These are phyloP conservation scores for Trachelipus rathkii DNA, from an alignment of 1,140 invertebrate species.

Conservation along the genomic window DNA sequence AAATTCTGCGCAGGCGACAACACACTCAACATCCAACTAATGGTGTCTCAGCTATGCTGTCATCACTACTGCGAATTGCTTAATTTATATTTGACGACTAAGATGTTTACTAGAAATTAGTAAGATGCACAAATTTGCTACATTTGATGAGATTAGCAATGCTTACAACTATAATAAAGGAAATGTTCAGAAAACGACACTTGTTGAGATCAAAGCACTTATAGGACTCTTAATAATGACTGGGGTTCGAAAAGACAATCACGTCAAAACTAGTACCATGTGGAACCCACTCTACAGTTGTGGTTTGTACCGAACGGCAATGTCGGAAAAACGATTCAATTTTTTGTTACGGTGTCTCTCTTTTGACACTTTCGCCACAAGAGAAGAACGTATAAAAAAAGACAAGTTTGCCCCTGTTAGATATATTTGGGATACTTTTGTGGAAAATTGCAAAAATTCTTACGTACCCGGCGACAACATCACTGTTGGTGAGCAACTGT, in stretches of 20 bases:
- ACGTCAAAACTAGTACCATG: conserved; percentile 20
- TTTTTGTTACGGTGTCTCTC: conserved; percentile 28
- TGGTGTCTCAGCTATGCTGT: too few species aligned
- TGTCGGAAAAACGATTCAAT: conserved; percentile 28
- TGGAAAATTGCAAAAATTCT: conserved; percentile 20
- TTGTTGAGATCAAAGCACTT: conserved; percentile 23
- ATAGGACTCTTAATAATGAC: conserved; percentile 26
- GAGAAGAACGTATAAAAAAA: conserved; percentile 27
- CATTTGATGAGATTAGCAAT: too few species aligned
- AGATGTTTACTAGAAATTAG: too few species aligned
- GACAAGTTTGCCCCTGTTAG: conserved; percentile 46
- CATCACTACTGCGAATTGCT: too few species aligned
- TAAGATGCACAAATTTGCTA: too few species aligned
- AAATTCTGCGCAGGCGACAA: too few species aligned
- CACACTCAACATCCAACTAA: too few species aligned
- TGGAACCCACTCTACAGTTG: conserved; percentile 17
- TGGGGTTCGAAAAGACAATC: conserved; percentile 20
- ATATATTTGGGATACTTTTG: conserved; percentile 43
- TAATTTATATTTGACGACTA: too few species aligned
- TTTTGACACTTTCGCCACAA: conserved; percentile 46
- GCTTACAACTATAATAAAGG: too few species aligned
- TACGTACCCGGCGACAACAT: conserved; percentile 30
- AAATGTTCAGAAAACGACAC: too few species aligned
- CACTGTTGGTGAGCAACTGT: conserved; percentile 33
- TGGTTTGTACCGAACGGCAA: conserved; percentile 24